Evolutionary conservation across 2,888 invertebrate species (phyloP).

Genomic region (Drosophila sordidula): DNA sequence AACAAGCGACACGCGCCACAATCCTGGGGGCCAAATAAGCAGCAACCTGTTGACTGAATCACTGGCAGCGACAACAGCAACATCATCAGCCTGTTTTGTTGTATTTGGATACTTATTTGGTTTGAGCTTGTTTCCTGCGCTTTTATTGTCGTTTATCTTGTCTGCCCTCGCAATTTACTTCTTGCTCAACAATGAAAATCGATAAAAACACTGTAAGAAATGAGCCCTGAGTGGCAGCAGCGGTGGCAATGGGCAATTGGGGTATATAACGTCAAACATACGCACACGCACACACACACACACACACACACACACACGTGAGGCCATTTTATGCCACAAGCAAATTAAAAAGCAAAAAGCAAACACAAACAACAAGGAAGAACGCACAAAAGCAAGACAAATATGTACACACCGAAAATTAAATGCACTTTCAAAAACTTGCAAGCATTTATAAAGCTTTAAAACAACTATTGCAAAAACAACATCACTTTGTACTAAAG

Average conservation of each 20-base stretch:
- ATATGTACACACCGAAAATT: background rate
- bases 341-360: constrained; percentile 45
- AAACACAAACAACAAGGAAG: constrained; percentile 24
- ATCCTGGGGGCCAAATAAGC: constrained; percentile 19
- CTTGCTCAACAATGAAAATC: constrained; percentile 52
- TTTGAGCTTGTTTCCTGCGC: constrained; percentile 42
- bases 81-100: constrained; percentile 21
- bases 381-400: constrained; percentile 8
- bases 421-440: constrained; percentile 21
- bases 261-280: constrained; percentile 2
- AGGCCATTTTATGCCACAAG: constrained; percentile 43
- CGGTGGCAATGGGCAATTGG: constrained; percentile 2
- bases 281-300: constrained; percentile 1
- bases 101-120: constrained; percentile 23
- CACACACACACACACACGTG: constrained; percentile 6
- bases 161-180: constrained; percentile 43
- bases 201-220: constrained; percentile 43
- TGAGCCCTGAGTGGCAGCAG: constrained; percentile 15
- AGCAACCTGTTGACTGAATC: constrained; percentile 54
- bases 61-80: constrained; percentile 10
- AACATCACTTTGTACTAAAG: no score
- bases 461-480: no score
- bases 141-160: constrained; percentile 58
- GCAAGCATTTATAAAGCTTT: no score
- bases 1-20: constrained; percentile 47